Conservation (phyloP, 1,140 invertebrate species). For the Listronotus bonariensis region DNA sequence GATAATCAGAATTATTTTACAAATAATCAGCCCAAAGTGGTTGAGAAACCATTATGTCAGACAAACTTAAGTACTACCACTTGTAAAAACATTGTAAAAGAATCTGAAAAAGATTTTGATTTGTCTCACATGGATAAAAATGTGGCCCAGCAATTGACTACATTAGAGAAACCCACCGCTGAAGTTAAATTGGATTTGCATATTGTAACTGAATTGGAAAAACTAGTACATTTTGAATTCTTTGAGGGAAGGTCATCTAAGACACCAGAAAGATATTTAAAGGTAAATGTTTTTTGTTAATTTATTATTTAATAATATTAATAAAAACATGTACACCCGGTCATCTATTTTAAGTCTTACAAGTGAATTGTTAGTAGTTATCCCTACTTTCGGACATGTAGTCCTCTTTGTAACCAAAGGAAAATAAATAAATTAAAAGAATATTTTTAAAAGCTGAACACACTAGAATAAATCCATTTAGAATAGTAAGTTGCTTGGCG, state of each 20-base stretch:
- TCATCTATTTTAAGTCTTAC: not conserved
- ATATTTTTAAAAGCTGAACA: too few relatives aligned
- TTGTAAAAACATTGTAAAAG: constrained; percentile 2
- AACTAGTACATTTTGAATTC: constrained; percentile 63
- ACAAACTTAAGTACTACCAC: not conserved
- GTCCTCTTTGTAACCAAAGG: too few relatives aligned
- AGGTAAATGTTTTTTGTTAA: constrained; percentile 46
- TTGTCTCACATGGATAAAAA: constrained; percentile 20
- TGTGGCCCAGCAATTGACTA: constrained; percentile 42
- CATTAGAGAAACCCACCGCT: constrained; percentile 53
- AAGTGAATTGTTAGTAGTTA: too few relatives aligned
- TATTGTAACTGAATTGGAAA: constrained; percentile 62
- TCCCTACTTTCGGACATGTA: too few relatives aligned
- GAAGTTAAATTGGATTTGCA: constrained; percentile 56
- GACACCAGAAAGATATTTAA: constrained; percentile 65
- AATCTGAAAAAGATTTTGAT: constrained; percentile 16
- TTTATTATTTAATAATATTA: constrained; percentile 16
- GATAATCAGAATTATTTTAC: not conserved
- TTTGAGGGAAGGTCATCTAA: constrained; percentile 64
- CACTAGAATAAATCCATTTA: too few relatives aligned
- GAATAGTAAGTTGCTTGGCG: too few relatives aligned
- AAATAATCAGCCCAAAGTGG: not conserved
- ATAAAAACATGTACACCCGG: not conserved
- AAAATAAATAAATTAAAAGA: too few relatives aligned
- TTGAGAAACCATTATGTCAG: not conserved